A percentile compares a stretch with the other conserved stretches of the same genome.
Evolutionary conservation across 2,113 vertebrate species (phyloP).

Genomic region (Malurus elegans): DNA sequence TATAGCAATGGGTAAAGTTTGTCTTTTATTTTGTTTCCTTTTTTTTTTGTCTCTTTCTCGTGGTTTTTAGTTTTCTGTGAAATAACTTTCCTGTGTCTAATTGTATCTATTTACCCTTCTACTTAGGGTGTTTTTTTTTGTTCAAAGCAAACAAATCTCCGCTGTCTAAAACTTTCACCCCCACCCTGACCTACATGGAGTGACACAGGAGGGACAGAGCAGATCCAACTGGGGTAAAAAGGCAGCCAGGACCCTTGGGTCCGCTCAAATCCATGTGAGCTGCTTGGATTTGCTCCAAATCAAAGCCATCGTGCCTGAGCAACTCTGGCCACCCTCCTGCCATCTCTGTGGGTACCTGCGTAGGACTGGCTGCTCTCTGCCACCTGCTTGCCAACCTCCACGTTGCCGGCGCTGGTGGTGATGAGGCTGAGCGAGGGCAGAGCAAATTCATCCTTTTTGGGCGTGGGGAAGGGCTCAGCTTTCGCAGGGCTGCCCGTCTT

Average conservation of each 20-base stretch:
- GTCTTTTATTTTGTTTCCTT: too few relatives aligned
- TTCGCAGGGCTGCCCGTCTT: slow-evolving; percentile 66
- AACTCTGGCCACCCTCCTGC: neutral
- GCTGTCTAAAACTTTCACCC: too few relatives aligned
- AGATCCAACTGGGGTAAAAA: neutral
- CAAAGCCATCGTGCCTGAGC: neutral
- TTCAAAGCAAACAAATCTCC: too few relatives aligned
- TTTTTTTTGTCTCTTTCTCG: too few relatives aligned
- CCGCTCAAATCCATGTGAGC: fast-evolving
- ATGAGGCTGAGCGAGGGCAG: slow-evolving; percentile 71
- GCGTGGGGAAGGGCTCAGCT: slow-evolving; percentile 46
- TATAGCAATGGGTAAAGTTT: too few relatives aligned
- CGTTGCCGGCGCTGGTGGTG: slow-evolving; percentile 27
- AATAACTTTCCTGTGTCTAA: too few relatives aligned
- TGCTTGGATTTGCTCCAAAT: neutral
- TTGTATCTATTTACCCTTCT: too few relatives aligned
- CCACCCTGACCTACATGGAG: neutral
- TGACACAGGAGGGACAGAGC: neutral
- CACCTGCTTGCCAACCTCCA: slow-evolving; percentile 48
- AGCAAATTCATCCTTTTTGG: slow-evolving; percentile 72
- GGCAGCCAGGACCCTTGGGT: neutral
- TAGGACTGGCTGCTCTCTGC: slow-evolving; percentile 66
- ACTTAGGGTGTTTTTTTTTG: too few relatives aligned
- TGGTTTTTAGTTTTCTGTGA: too few relatives aligned
- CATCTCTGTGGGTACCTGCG: slow-evolving; percentile 59